Conservation (phyloP, 2,888 invertebrate species). For the Troglohyphantes excavatus region DNA sequence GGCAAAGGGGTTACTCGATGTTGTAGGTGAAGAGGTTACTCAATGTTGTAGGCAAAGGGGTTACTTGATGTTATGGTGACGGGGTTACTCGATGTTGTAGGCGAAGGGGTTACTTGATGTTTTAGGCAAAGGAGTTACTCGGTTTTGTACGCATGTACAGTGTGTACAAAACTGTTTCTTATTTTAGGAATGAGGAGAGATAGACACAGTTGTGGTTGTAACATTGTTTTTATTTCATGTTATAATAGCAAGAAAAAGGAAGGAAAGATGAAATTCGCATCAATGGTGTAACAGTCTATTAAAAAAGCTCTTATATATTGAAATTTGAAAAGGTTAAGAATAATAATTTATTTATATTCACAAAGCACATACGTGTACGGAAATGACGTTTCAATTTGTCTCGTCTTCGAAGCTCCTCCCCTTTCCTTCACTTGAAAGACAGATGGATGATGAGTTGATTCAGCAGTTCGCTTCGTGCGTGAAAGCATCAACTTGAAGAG, state of each 20-base stretch:
- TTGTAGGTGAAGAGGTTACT: too few species aligned
- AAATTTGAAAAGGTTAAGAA: constrained; percentile 77
- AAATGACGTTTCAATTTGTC: constrained; percentile 43
- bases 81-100: too few species aligned
- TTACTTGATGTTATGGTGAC: too few species aligned
- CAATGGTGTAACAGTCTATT: constrained; percentile 74
- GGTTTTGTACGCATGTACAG: too few species aligned
- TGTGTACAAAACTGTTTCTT: too few species aligned
- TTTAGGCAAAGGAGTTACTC: too few species aligned
- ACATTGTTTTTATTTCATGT: constrained; percentile 71
- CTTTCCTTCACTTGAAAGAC: constrained; percentile 60
- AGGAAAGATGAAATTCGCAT: constrained; percentile 69
- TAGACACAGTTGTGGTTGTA: constrained; percentile 50
- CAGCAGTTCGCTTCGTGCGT: not conserved
- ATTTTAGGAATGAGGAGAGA: too few species aligned
- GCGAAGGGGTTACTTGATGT: too few species aligned
- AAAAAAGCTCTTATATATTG: constrained; percentile 76
- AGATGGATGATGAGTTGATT: constrained; percentile 64
- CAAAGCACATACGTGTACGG: constrained; percentile 64
- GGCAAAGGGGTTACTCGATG: too few species aligned
- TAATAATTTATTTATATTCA: constrained; percentile 74
- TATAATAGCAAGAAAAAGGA: constrained; percentile 77
- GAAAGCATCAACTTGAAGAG: not conserved
- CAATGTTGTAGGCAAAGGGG: too few species aligned
- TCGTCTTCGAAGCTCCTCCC: constrained; percentile 57